Evolutionary conservation across 37 sponge, comb jelly and placozoan genomes (phyloP).

Genomic region (Cliona cf. orientalis): DNA sequence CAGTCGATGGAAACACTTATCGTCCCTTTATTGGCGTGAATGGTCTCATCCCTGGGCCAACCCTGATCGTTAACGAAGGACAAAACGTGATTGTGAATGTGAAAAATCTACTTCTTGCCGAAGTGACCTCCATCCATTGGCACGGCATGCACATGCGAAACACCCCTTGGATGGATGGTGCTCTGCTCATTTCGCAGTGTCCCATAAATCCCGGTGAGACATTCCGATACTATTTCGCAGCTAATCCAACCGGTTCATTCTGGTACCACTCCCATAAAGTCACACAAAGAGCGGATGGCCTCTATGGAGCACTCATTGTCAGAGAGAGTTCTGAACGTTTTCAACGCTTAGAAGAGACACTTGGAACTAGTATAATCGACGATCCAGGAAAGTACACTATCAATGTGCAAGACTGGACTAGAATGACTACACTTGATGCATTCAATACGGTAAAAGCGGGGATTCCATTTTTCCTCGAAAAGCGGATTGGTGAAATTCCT

Average conservation of each 20-base stretch:
- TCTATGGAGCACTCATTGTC: constrained; percentile 79
- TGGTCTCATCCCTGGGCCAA: constrained; percentile 62
- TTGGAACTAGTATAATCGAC: constrained; percentile 12
- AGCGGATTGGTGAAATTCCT: constrained; percentile 18
- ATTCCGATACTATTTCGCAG: constrained; percentile 74
- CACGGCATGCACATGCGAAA: constrained; percentile 79
- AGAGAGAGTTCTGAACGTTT: constrained; percentile 42
- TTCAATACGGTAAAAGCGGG: constrained; percentile 18
- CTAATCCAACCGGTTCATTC: constrained; percentile 66
- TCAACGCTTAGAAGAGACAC: not conserved
- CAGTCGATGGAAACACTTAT: constrained; percentile 54
- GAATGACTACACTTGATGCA: constrained; percentile 16
- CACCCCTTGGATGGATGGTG: constrained; percentile 87
- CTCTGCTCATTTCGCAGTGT: constrained; percentile 62
- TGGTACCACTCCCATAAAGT: constrained; percentile 90
- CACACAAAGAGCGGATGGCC: constrained; percentile 77
- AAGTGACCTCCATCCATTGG: constrained; percentile 81
- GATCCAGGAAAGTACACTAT: constrained; percentile 65
- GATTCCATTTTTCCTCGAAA: constrained; percentile 16
- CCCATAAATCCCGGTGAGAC: constrained; percentile 49
- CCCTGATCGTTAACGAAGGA: constrained; percentile 58
- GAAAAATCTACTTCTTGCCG: constrained; percentile 52
- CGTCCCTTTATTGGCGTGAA: constrained; percentile 57
- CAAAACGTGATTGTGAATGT: constrained; percentile 53
- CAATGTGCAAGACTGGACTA: constrained; percentile 69